A percentile compares a stretch with the other conserved stretches of the same genome.
Evolutionary conservation across 2,113 vertebrate species (phyloP).

Genomic region (Gobio gobio): DNA sequence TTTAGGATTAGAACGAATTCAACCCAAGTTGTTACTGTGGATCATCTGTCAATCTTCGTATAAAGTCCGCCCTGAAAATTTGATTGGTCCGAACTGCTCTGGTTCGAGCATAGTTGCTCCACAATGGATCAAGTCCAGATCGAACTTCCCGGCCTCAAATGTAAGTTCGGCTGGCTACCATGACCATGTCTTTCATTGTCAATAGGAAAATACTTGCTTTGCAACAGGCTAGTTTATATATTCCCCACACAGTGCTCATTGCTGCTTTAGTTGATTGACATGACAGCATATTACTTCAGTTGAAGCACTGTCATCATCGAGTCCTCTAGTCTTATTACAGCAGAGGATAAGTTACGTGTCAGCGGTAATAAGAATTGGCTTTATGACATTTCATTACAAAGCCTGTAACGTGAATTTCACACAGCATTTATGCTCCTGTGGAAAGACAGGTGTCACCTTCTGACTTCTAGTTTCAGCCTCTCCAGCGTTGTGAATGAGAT

Average conservation of each 20-base stretch:
- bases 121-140: too few relatives aligned
- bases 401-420: constrained; percentile 8
- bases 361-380: constrained; percentile 32
- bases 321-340: constrained; percentile 26
- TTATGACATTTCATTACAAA: constrained; percentile 37
- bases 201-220: background rate
- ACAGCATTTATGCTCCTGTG: background rate
- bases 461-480: constrained; percentile 7
- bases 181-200: background rate
- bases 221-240: constrained; percentile 1
- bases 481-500: constrained; percentile 28
- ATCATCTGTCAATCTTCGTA: too few relatives aligned
- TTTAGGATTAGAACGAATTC: too few relatives aligned
- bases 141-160: too few relatives aligned
- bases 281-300: constrained; percentile 35
- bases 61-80: too few relatives aligned
- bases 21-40: too few relatives aligned
- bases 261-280: constrained; percentile 28
- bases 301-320: constrained; percentile 35
- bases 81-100: too few relatives aligned
- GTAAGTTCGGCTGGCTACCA: background rate
- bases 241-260: background rate
- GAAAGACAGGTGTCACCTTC: constrained; percentile 10
- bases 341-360: constrained; percentile 23
- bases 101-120: too few relatives aligned